Base-by-base conservation (phyloP, 2,113 vertebrate species). In the Spea multiplicata region DNA sequence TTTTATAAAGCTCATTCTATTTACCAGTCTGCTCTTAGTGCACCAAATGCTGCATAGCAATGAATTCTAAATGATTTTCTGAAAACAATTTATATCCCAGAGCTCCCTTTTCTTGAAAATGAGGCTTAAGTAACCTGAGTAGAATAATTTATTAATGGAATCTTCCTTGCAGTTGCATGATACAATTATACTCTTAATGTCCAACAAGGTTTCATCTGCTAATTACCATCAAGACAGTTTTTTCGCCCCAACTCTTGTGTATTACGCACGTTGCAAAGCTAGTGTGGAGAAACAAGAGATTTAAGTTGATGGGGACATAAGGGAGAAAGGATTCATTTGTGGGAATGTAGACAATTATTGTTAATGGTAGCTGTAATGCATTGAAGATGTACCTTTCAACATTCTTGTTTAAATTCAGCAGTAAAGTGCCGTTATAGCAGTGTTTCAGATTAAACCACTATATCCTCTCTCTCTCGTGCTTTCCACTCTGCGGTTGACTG, bases 331-430 rank as follows among this genome's bases (percentile, higher is more conserved):
- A 71, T 65, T 78, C 67, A 78, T 78, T 78, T 65, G 17, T 44
- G 57, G 8, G 68, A 78, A 71, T 72, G 78, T 66, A 73, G 71
- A 80, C 78, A 67, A 73, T 80, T 80, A 74, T 68, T 68, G 78
- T 66, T 80, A 68, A 80, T 74, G 71, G 49, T 12, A 72, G 52
- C 61, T 74, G 78, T 46, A 50, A 59, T 74, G 70, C 71, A 80
- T 74, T 68, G 78, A 80, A 68, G 71, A 61, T 61, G 71, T 68
- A 79, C 62, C 77, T 79, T 73, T 78, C 66, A 79, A 52, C 76
- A 72, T 50, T 71, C 76, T 73, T 48, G 66, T 79, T 79, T 71
- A 79, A 73, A 79, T 79, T 73, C 69, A 17, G 49, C 12, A n/a
- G 62, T 73, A 50, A 59, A 69, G 45, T 62, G 52, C 53, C 49